Evolutionary conservation across 2,888 invertebrate species (phyloP).

Genomic region (Drosophila incognita): DNA sequence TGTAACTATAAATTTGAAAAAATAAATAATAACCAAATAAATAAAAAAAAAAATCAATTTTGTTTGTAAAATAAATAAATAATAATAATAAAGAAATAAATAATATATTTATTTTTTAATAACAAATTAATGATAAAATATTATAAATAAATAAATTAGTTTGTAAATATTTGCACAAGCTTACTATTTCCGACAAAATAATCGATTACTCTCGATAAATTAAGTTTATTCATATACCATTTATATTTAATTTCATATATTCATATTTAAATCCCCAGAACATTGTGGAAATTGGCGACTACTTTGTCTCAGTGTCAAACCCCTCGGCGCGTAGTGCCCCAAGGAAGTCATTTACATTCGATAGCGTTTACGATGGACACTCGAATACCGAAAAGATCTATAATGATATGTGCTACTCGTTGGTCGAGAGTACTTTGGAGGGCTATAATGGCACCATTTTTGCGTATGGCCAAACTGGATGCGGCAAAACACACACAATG

Average conservation of each 20-base stretch:
- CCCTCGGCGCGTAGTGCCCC: slow-evolving; percentile 87
- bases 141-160: neutral
- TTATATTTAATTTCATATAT: neutral
- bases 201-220: neutral
- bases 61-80: neutral
- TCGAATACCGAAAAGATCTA: slow-evolving; percentile 94
- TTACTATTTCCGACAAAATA: neutral
- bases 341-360: slow-evolving; percentile 91
- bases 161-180: neutral
- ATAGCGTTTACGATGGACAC: slow-evolving; percentile 92
- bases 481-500: slow-evolving; percentile 96
- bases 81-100: neutral
- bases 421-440: slow-evolving; percentile 94
- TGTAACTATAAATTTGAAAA: neutral
- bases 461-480: slow-evolving; percentile 96
- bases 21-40: neutral
- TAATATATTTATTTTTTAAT: neutral
- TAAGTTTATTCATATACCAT: neutral
- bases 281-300: slow-evolving; percentile 88
- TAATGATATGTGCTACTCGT: slow-evolving; percentile 93
- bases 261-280: slow-evolving; percentile 85
- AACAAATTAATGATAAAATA: neutral
- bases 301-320: slow-evolving; percentile 88
- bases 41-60: too few relatives aligned
- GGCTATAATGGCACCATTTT: slow-evolving; percentile 97